Conservation (phyloP, 1,140 invertebrate species). For the Lepidurus arcticus region DNA sequence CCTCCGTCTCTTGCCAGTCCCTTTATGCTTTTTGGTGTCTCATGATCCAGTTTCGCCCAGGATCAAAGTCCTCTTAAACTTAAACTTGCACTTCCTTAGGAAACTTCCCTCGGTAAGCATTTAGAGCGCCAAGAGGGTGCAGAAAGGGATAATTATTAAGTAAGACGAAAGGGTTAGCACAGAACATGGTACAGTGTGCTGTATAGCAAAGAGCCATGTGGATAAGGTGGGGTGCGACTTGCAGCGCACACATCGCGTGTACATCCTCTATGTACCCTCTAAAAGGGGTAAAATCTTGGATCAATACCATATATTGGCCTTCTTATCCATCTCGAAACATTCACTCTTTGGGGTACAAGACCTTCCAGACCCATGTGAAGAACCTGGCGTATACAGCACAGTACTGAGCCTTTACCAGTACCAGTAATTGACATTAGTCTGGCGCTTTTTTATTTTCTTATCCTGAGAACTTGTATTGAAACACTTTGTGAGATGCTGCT, state of each 20-base stretch:
- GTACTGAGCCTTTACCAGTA: background rate
- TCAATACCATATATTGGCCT: slow-evolving; percentile 12
- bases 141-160: background rate
- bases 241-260: background rate
- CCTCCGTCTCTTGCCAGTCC: background rate
- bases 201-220: background rate
- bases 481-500: slow-evolving; percentile 21
- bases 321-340: background rate
- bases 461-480: background rate
- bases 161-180: background rate
- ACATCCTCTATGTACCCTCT: background rate
- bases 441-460: too few species aligned
- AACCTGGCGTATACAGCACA: too few species aligned
- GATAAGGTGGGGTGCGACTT: background rate
- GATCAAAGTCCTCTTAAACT: slow-evolving; percentile 14
- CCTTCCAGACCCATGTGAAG: too few species aligned
- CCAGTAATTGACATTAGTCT: background rate
- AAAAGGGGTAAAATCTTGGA: slow-evolving; percentile 2
- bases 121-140: background rate
- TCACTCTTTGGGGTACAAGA: background rate
- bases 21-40: background rate
- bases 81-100: slow-evolving; percentile 3
- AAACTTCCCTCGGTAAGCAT: background rate
- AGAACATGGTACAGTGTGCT: background rate
- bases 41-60: background rate